Conservation (phyloP, 2,113 vertebrate species). For the Seriola dumerili region DNA sequence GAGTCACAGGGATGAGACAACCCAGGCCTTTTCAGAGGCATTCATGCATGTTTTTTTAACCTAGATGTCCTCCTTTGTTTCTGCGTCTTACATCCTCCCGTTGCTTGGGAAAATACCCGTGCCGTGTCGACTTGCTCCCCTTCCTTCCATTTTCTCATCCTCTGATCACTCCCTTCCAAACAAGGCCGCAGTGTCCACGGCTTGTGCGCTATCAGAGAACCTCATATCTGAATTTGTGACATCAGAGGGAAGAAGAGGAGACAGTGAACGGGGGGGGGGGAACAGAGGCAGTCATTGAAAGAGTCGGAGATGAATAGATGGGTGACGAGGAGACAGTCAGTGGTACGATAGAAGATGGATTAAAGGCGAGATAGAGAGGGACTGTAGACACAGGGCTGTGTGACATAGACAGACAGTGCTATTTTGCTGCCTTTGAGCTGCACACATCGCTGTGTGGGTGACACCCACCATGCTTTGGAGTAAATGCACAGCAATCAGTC, state of each 20-base stretch:
- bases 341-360: conserved; percentile 63
- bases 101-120: conserved; percentile 57
- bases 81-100: conserved; percentile 59
- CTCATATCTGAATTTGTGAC: conserved; percentile 70
- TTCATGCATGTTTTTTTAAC: conserved; percentile 78
- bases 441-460: conserved; percentile 41
- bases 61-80: conserved; percentile 79
- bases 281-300: conserved; percentile 59
- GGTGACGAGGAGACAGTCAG: conserved; percentile 59
- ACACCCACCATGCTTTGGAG: conserved; percentile 46
- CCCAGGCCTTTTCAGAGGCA: conserved; percentile 79
- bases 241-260: conserved; percentile 61
- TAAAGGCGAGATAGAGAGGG: conserved; percentile 50
- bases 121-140: conserved; percentile 21
- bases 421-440: conserved; percentile 41
- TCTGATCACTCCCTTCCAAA: conserved; percentile 52
- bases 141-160: conserved; percentile 44
- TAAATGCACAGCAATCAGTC: conserved; percentile 50
- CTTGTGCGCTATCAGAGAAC: conserved; percentile 42
- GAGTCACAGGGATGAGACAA: conserved; percentile 74
- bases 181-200: conserved; percentile 64
- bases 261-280: conserved; percentile 5
- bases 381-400: conserved; percentile 37
- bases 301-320: conserved; percentile 59
- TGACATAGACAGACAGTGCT: conserved; percentile 58